These are phyloP conservation scores for Drosophila bifasciata DNA, from an alignment of 1,140 invertebrate species.

Conservation along the genomic window DNA sequence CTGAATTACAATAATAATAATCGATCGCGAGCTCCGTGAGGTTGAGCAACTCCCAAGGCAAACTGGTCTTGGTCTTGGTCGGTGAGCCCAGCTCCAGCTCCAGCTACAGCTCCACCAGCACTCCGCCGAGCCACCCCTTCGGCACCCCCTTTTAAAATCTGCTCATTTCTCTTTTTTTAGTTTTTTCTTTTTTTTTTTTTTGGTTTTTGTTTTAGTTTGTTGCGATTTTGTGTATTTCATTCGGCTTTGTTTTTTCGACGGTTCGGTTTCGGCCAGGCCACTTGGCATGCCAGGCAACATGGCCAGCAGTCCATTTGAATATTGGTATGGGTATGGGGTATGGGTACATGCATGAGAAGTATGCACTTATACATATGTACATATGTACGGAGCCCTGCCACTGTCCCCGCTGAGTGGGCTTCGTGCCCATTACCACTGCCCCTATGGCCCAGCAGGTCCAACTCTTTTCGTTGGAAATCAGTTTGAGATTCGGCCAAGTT, in stretches of 20 bases:
- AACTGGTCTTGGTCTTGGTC: constrained; percentile 57
- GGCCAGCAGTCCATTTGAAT: constrained; percentile 66
- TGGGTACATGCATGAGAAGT: too few relatives aligned
- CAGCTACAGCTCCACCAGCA: constrained; percentile 13
- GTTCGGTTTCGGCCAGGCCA: constrained; percentile 40
- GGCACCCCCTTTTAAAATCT: constrained; percentile 36
- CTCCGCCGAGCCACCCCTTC: constrained; percentile 21
- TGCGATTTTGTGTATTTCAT: constrained; percentile 20
- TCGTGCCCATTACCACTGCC: background rate
- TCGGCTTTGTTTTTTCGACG: constrained; percentile 30
- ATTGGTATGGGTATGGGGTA: constrained; percentile 22
- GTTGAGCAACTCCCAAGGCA: constrained; percentile 76
- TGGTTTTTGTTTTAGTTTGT: constrained; percentile 58
- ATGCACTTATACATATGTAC: constrained; percentile 4
- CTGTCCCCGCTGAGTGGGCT: background rate
- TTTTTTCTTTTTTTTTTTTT: constrained; percentile 1
- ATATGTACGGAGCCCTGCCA: background rate
- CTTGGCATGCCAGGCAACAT: constrained; percentile 65
- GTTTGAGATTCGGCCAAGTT: constrained; percentile 31
- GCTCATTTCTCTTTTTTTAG: constrained; percentile 70
- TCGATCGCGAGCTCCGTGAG: constrained; percentile 53
- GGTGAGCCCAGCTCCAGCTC: constrained; percentile 25
- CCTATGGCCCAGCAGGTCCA: constrained; percentile 17
- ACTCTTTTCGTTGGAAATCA: constrained; percentile 13
- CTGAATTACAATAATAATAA: constrained; percentile 75